Percentiles rank a stretch among this genome's conserved stretches.
phyloP scores from a whole-genome alignment of 2,797 vertebrate species.

The Schizopygopsis pylzovi region DNA sequence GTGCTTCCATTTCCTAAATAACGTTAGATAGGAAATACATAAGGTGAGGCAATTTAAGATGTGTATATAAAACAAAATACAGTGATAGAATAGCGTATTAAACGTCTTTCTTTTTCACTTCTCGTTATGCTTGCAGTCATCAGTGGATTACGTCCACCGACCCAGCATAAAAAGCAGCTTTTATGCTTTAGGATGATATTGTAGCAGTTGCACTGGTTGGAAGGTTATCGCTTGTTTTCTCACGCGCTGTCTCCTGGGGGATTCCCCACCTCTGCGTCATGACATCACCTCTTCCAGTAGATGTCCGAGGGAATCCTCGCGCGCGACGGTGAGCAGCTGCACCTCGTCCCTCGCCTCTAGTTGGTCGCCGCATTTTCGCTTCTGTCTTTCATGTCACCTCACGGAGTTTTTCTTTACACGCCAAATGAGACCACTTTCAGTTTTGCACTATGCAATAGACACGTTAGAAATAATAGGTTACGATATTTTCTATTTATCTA shows the following conservation, averaged over 20 bases:
- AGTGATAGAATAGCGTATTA: neutral
- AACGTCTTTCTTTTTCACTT: neutral
- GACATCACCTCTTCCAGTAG: constrained; percentile 60
- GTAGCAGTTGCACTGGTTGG: neutral
- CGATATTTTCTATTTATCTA: neutral
- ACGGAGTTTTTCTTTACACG: neutral
- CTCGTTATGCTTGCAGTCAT: neutral
- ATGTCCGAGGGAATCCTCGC: constrained; percentile 58
- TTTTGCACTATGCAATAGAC: neutral
- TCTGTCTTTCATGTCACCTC: neutral
- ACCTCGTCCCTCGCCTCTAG: neutral
- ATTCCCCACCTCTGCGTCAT: constrained; percentile 52
- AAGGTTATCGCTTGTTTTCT: neutral
- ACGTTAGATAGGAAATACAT: neutral
- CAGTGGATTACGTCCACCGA: neutral
- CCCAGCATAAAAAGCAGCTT: neutral
- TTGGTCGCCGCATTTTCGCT: neutral
- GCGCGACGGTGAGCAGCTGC: neutral
- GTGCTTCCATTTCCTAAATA: neutral
- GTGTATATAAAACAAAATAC: neutral
- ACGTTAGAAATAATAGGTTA: neutral
- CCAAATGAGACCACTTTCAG: neutral
- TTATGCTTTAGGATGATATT: neutral
- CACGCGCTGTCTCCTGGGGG: constrained; percentile 23
- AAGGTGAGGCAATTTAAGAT: neutral